phyloP scores from a whole-genome alignment of 2,797 vertebrate species.

The Botia almorhae region DNA sequence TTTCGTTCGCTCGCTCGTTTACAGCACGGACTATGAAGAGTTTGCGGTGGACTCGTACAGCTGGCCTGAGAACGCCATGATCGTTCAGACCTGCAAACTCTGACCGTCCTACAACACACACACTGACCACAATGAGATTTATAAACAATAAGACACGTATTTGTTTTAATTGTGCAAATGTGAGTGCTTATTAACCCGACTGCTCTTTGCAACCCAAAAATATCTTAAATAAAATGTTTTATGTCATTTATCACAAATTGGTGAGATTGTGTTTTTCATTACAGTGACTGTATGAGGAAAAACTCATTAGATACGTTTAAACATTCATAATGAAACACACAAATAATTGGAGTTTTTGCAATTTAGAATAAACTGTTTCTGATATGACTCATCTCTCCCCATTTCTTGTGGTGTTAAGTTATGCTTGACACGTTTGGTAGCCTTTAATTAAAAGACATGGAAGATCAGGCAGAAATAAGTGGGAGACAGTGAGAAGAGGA shows the following conservation, averaged over 20 bases:
- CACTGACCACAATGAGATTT: conserved; percentile 17
- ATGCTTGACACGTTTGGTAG: too few relatives aligned
- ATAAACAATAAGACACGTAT: background rate
- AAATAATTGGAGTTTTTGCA: background rate
- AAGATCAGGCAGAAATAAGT: too few relatives aligned
- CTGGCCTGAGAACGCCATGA: conserved; percentile 88
- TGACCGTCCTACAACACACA: conserved; percentile 57
- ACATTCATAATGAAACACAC: background rate
- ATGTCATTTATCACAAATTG: background rate
- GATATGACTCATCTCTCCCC: background rate
- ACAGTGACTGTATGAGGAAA: background rate
- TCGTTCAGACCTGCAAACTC: conserved; percentile 85
- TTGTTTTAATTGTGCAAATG: conserved; percentile 10
- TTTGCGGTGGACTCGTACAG: conserved; percentile 85
- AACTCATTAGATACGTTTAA: background rate
- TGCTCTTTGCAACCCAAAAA: conserved; percentile 2
- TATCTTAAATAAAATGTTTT: conserved; percentile 5
- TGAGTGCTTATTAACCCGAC: background rate
- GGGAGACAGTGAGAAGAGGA: background rate
- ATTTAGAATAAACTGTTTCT: background rate
- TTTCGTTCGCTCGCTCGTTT: conserved; percentile 83
- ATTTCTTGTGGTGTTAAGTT: too few relatives aligned
- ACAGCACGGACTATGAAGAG: conserved; percentile 86
- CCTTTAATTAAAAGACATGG: background rate
- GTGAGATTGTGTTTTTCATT: background rate